A percentile compares a stretch with the other conserved stretches of the same genome.
phyloP scores from a whole-genome alignment of 2,888 invertebrate genomes.

The Lasioglossum figueresi region DNA sequence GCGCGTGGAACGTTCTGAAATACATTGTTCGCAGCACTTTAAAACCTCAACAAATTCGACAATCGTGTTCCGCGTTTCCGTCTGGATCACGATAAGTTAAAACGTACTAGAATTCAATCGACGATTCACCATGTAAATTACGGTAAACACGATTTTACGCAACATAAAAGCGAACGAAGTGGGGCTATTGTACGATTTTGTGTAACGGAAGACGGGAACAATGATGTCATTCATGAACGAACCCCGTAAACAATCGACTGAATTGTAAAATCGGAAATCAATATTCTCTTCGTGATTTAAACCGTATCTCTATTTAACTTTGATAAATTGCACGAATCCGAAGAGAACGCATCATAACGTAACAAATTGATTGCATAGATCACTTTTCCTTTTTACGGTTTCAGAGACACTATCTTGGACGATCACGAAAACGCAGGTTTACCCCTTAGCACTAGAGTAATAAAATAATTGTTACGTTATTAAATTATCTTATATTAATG shows the following conservation, averaged over 20 bases:
- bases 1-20: slow-evolving; percentile 53
- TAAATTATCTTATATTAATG: too few relatives aligned
- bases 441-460: too few relatives aligned
- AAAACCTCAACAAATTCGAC: neutral
- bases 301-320: neutral
- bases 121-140: neutral
- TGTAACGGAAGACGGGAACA: neutral
- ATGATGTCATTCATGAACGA: neutral
- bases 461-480: too few relatives aligned
- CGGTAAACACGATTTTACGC: neutral
- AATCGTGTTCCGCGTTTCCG: neutral
- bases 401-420: neutral
- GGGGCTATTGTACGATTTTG: neutral
- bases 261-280: neutral
- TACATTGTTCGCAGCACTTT: neutral
- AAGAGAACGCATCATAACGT: neutral
- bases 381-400: neutral
- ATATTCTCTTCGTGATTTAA: neutral
- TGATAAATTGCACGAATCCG: neutral
- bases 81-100: neutral
- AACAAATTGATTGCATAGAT: neutral
- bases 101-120: neutral
- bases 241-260: neutral
- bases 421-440: too few relatives aligned
- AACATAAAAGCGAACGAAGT: neutral